Evolutionary conservation across 1,140 invertebrate genomes (phyloP).

Genomic region (Cotesia glomerata): DNA sequence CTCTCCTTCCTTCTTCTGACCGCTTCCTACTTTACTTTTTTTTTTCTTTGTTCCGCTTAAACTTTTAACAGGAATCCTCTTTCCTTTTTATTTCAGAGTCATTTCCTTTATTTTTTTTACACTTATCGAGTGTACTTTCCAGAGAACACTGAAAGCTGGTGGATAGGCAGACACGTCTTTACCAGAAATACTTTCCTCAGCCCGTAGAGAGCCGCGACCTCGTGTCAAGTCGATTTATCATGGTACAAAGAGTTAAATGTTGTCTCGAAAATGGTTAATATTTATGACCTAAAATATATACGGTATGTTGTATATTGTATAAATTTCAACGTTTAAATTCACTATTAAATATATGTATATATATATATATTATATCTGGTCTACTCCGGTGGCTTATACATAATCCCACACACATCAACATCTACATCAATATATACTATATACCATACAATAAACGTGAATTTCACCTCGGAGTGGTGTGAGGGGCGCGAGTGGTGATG

Average conservation of each 20-base stretch:
- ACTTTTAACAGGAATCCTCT: neutral
- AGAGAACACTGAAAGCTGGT: neutral
- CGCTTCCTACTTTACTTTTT: neutral
- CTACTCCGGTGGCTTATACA: too few species aligned
- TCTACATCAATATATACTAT: neutral
- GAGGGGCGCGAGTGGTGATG: neutral
- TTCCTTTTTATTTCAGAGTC: too few species aligned
- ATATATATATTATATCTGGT: too few species aligned
- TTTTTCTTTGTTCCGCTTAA: neutral
- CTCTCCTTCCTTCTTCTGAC: neutral
- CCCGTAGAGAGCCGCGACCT: neutral
- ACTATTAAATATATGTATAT: too few species aligned
- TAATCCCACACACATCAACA: too few species aligned
- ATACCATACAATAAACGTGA: neutral
- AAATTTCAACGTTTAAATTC: too few species aligned
- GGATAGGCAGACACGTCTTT: constrained; percentile 9
- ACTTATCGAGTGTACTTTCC: constrained; percentile 12
- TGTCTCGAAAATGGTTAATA: neutral
- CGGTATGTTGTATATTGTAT: too few species aligned
- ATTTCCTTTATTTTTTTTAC: neutral
- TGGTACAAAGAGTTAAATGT: neutral
- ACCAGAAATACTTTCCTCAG: constrained; percentile 1
- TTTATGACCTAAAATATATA: too few species aligned
- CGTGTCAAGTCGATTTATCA: constrained; percentile 7
- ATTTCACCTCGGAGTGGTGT: neutral